Evolutionary conservation across 2,113 vertebrate genomes (phyloP).

Genomic region (Fregetta grallaria): DNA sequence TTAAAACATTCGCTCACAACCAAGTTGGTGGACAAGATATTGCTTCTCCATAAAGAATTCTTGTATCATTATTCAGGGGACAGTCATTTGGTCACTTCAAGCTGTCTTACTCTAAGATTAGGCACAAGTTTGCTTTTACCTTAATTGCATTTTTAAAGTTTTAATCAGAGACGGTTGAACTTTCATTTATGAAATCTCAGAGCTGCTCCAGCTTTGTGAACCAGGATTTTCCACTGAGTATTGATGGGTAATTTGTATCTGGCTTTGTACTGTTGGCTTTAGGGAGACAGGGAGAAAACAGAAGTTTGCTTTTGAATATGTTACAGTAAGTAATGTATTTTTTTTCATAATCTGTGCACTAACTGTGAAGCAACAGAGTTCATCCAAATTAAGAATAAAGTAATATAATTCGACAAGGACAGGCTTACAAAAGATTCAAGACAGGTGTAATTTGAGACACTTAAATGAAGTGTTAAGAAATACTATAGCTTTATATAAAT

Average conservation of each 20-base stretch:
- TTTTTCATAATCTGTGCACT: background rate
- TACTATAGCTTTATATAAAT: background rate
- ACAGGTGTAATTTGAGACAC: background rate
- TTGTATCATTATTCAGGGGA: background rate
- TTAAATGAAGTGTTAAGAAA: background rate
- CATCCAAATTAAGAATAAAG: background rate
- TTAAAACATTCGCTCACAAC: background rate
- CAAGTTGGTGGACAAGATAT: background rate
- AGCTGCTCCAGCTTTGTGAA: background rate
- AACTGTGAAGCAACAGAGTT: background rate
- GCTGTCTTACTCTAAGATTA: background rate
- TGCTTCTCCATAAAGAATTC: background rate
- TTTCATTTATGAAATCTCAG: background rate
- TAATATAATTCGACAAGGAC: background rate
- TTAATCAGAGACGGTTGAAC: background rate
- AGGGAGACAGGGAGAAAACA: background rate
- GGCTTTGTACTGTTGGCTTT: background rate
- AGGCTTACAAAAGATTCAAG: background rate
- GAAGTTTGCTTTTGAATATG: background rate
- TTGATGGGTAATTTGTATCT: background rate
- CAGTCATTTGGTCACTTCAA: background rate
- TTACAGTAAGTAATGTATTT: background rate
- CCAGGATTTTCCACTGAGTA: background rate
- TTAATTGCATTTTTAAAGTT: background rate
- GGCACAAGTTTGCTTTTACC: background rate